Evolutionary conservation across 2,888 invertebrate genomes (phyloP).

Genomic region (Agrochola litura): DNA sequence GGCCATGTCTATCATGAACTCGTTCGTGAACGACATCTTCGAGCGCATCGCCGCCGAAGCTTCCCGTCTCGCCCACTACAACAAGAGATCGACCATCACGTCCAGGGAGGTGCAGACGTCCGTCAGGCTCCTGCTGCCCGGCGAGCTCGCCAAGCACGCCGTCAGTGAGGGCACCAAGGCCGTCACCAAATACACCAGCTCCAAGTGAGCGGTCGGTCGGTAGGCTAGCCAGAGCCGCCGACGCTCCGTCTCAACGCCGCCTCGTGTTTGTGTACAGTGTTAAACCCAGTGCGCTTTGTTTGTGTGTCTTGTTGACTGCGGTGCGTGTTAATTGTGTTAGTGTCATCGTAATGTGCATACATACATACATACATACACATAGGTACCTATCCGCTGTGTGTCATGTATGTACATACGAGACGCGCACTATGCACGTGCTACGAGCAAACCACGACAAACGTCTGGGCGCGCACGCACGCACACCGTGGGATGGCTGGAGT

Average conservation of each 20-base stretch:
- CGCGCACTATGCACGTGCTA: neutral
- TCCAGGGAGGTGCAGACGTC: constrained; percentile 93
- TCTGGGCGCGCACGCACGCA: constrained; percentile 7
- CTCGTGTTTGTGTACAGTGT: neutral
- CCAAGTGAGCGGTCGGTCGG: constrained; percentile 70
- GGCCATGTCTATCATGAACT: constrained; percentile 93
- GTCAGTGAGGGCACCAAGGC: constrained; percentile 92
- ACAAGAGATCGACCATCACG: constrained; percentile 92
- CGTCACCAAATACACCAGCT: constrained; percentile 90
- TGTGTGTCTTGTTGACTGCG: neutral
- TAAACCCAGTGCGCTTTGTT: neutral
- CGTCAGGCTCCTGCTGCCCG: constrained; percentile 92
- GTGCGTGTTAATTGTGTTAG: neutral
- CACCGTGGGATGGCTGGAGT: constrained; percentile 10
- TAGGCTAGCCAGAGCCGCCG: constrained; percentile 8
- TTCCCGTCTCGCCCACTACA: constrained; percentile 92
- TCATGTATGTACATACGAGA: neutral
- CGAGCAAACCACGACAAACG: constrained; percentile 65
- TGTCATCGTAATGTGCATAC: neutral
- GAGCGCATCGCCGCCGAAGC: constrained; percentile 92
- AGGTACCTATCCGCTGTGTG: constrained; percentile 86
- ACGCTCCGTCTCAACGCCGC: constrained; percentile 5
- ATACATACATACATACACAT: neutral
- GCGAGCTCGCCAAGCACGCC: constrained; percentile 93
- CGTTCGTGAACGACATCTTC: constrained; percentile 93